phyloP scores from a whole-genome alignment of 2,888 invertebrate genomes.

The Chesias legatella region DNA sequence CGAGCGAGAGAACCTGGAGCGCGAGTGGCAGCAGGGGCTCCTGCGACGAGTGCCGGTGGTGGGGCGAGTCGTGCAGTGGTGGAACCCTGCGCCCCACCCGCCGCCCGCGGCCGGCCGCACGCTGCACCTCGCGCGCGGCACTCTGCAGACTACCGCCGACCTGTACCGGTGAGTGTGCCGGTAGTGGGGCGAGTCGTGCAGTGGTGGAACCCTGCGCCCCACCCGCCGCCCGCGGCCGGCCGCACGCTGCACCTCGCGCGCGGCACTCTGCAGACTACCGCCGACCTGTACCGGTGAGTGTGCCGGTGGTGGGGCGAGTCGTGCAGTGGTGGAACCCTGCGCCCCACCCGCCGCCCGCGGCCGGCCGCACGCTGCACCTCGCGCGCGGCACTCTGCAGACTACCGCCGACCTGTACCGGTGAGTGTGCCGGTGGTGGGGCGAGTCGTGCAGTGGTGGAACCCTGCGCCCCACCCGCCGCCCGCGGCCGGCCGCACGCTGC shows the following conservation, averaged over 20 bases:
- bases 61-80: conserved; percentile 97
- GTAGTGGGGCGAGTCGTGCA: conserved; percentile 96
- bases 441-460: conserved; percentile 98
- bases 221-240: conserved; percentile 77
- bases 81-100: conserved; percentile 84
- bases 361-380: conserved; percentile 89
- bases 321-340: conserved; percentile 97
- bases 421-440: conserved; percentile 96
- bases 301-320: conserved; percentile 95
- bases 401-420: conserved; percentile 81
- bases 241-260: conserved; percentile 89
- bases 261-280: conserved; percentile 81
- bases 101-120: conserved; percentile 83
- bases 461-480: conserved; percentile 72
- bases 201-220: conserved; percentile 93
- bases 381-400: conserved; percentile 86
- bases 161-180: conserved; percentile 83
- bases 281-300: conserved; percentile 87
- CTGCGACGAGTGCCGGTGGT: conserved; percentile 96
- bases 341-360: conserved; percentile 56
- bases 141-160: conserved; percentile 78
- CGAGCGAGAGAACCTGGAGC: conserved; percentile 93
- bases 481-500: conserved; percentile 87
- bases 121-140: conserved; percentile 91
- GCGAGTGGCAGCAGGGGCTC: conserved; percentile 96